Conservation (phyloP, 2,797 vertebrate species). For the Chloroceryle inda region DNA sequence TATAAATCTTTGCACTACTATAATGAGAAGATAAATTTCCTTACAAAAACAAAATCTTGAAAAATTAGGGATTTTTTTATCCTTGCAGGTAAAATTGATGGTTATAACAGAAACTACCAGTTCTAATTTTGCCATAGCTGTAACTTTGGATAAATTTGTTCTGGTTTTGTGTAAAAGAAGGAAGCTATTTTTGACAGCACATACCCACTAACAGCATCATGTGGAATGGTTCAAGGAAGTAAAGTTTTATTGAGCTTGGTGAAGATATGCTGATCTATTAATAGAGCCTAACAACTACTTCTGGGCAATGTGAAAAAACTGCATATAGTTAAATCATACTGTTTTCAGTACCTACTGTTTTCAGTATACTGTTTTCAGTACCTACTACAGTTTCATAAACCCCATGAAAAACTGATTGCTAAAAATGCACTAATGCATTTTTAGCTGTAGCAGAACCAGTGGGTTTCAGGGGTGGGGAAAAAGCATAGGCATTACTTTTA, state of each 20-base stretch:
- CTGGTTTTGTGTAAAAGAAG: not conserved
- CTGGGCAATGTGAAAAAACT: not conserved
- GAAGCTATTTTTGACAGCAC: not conserved
- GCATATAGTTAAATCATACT: slow-evolving; percentile 1
- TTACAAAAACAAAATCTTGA: not conserved
- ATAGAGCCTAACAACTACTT: not conserved
- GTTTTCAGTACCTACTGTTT: too few relatives aligned
- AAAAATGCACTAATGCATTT: not conserved
- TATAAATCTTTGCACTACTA: not conserved
- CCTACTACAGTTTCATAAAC: not conserved
- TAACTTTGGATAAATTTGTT: not conserved
- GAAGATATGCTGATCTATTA: not conserved
- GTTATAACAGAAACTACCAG: not conserved
- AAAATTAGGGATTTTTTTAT: not conserved
- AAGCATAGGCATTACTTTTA: not conserved
- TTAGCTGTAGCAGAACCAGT: not conserved
- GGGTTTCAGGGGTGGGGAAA: not conserved
- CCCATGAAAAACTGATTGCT: not conserved
- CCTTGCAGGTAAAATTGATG: not conserved
- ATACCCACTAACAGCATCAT: not conserved
- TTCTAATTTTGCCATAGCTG: not conserved
- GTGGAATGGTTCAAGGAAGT: not conserved
- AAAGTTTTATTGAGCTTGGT: slow-evolving; percentile 6
- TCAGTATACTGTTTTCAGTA: not conserved
- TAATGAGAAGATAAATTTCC: not conserved